Base-by-base conservation (phyloP, 2,888 invertebrate species). In the Acleris sparsana region DNA sequence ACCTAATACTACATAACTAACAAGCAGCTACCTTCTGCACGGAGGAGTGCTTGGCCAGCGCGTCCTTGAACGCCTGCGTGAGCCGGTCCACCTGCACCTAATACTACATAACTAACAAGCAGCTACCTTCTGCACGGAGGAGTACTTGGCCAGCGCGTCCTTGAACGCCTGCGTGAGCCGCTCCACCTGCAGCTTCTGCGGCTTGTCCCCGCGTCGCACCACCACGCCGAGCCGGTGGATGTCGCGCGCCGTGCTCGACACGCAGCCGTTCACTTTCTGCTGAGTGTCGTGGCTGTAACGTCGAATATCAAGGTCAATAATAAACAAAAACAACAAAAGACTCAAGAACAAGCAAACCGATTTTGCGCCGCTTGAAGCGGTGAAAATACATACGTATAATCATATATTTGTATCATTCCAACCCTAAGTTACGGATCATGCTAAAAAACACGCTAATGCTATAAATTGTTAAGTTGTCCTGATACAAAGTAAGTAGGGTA, bases 141-240 rank as follows among this genome's bases (percentile, higher is more conserved):
- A 95, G 82, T 97, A 97, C 80, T 95, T 95, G 70, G 95, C 95
- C 18, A 97, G 93, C 2, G 97, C 95, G 72, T 96, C 96, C 71
- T 95, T 94, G 83, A 98, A 98, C 76, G 97, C 96, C 74, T 95
- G 95, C 13, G 96, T 96, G 16, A 98, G 93, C 76, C 97, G 94
- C 75, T 97, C 97, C 62, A 97, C 94, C 85, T 97, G 97, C 71
- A 98, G 88, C 79, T 96, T 96, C 82, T 97, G 96, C 67, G 96
- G 95, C 74, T 96, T 96, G 81, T 96, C 96, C 0, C 95, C 95
- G 70, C 94, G 94, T 16, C 95, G 93, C 60, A 96, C 95, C 25
- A 96, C 93, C 9, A 94, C 93, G 46, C 95, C 95, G 25, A 97
- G 88, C 68, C 95, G 94, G 72, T 95, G 94, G 55, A 97, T 93